Base-by-base conservation (phyloP, 2,888 invertebrate genomes). In the Catocala sponsa region DNA sequence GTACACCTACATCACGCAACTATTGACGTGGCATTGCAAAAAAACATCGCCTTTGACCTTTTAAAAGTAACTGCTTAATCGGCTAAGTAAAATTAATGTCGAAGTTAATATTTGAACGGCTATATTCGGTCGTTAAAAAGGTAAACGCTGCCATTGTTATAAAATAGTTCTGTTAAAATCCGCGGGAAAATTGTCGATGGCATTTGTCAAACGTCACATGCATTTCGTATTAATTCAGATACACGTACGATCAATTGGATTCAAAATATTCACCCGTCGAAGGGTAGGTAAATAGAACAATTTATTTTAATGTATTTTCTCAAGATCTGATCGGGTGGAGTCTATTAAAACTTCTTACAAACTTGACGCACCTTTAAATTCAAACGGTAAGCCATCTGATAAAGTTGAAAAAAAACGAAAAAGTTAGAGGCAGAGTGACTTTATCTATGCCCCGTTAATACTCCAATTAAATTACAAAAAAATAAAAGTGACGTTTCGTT, bases 331-430 rank as follows among this genome's bases (percentile, higher is more conserved):
- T 93, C 90, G 86, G 81, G 55, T 76, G 73, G 80, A 90, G 85
- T 94, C 94, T 92, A 94, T 94, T 94, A 94, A 94, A 94, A 94
- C 88, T 94, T 94, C 84, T 85, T 88, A 86, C 84, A 70, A 79
- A 86, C 86, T 87, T 88, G 87, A 89, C 89, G 88, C 90, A 91
- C 92, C 92, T 92, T 90, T 91, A 89, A 91, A 91, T 91, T 91
- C 91, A 89, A 92, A 92, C 90, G 88, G 91, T 93, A 93, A 94
- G 91, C 91, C 91, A 92, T 92, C 94, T 82, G 94, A 93, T 94
- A 91, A 91, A 84, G 75, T 79, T 75, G 65, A 83, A 86, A 89
- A 87, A 84, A 82, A 79, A 76, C 59, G 62, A 69, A 80, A 88
- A 86, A 84, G 81, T 84, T 82, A 63, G 73, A 80, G 74, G 74